Conservation (phyloP, 2,797 vertebrate genomes). For the Arrhamphus sclerolepis region DNA sequence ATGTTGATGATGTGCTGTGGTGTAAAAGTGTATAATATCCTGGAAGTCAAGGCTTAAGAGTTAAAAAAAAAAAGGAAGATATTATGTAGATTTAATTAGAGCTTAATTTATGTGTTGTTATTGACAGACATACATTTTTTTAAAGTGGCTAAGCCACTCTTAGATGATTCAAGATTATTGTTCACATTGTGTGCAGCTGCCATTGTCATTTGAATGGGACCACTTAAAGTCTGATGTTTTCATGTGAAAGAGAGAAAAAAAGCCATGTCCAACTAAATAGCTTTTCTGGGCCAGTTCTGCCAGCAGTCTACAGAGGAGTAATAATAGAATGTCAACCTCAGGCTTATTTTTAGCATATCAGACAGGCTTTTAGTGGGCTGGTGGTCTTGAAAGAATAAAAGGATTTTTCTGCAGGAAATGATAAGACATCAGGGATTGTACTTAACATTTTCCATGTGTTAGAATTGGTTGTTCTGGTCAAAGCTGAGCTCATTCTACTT, state of each 20-base stretch:
- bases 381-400: conserved; percentile 55
- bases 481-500: conserved; percentile 18
- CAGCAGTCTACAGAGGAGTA: conserved; percentile 43
- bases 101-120: not conserved
- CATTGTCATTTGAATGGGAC: conserved; percentile 15
- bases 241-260: conserved; percentile 19
- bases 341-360: conserved; percentile 66
- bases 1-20: too few relatives aligned
- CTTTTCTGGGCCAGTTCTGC: conserved; percentile 56
- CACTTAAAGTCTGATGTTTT: conserved; percentile 36
- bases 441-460: conserved; percentile 22
- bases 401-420: conserved; percentile 47
- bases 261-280: conserved; percentile 48
- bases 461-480: conserved; percentile 7
- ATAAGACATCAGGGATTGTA: conserved; percentile 26
- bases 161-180: conserved; percentile 21
- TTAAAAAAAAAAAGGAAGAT: too few relatives aligned
- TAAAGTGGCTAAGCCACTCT: not conserved
- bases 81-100: too few relatives aligned
- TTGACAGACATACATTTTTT: not conserved
- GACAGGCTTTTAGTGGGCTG: conserved; percentile 58
- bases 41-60: too few relatives aligned
- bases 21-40: too few relatives aligned
- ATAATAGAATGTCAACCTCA: conserved; percentile 60
- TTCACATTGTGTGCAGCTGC: conserved; percentile 27